Evolutionary conservation across 2,888 invertebrate species (phyloP), one percentile per base, ranked within the genome.

Genomic region (Tetheella fluctuosa): DNA sequence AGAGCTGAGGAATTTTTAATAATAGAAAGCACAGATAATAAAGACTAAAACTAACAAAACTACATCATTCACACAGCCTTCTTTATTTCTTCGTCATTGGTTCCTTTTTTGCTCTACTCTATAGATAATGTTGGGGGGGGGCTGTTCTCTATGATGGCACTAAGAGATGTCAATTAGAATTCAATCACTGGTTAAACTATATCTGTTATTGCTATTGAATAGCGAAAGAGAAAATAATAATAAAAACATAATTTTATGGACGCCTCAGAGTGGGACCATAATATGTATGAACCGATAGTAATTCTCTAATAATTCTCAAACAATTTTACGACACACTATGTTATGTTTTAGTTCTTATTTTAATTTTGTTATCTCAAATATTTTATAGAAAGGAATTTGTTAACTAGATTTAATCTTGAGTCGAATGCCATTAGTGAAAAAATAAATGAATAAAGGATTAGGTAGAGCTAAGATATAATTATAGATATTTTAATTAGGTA

Each of bases 401-500:
- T 64, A 67, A 69, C 75, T 75, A 68, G 61, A 77, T 67, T 74
- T 72, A 79, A 70, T 72, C 65, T 67, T 65, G 34, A 7, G 34
- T 34, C 34, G 34, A 84, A 88, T 88, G 90, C 89, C 89, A 88
- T 89, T 89, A 88, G 86, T 81, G 77, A 87, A 83, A 81, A 79
- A 58, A 7, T 42, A 42, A 2, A 56, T 57, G 56, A 20, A 58
- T 58, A n/a, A 54, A 58, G 23, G 57, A 57, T 52, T 34, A 67
- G 59, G 58, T 60, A 57, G 64, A 69, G 66, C 68, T 66, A 72
- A 71, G 65, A 70, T 72, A 69, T 64, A 61, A 67, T 53, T 76
- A 80, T 82, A 80, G 67, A 76, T 83, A 79, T 70, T 70, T 71
- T 68, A 69, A 69, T 67, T 68, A n/a, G n/a, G n/a, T n/a, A 70